Evolutionary conservation across 2,888 invertebrate genomes (phyloP).

Genomic region (Aproaerema taeniolella): DNA sequence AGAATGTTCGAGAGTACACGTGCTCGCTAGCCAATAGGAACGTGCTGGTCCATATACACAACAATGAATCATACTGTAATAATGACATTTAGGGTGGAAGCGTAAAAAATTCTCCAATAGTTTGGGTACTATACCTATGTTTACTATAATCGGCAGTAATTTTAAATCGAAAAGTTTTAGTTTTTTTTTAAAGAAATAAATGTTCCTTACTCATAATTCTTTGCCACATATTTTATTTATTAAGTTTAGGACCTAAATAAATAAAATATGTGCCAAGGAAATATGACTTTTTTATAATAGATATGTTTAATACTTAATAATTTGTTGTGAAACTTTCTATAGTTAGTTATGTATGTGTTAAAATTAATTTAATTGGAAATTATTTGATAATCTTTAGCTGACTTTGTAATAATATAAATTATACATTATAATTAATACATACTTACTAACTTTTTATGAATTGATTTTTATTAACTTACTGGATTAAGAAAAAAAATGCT

Average conservation of each 20-base stretch:
- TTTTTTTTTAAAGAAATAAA: too few relatives aligned
- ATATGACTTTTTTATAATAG: background rate
- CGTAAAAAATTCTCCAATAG: background rate
- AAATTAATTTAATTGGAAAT: too few relatives aligned
- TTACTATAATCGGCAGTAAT: background rate
- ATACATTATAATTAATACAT: too few relatives aligned
- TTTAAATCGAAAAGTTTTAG: background rate
- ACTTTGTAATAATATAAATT: too few relatives aligned
- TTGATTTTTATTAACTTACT: too few relatives aligned
- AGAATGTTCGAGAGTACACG: constrained; percentile 40
- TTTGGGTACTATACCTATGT: background rate
- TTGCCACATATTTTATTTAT: background rate
- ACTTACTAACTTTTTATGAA: too few relatives aligned
- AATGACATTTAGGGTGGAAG: background rate
- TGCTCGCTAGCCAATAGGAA: constrained; percentile 32
- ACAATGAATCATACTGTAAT: background rate
- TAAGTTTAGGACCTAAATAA: background rate
- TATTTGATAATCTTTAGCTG: too few relatives aligned
- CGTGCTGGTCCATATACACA: constrained; percentile 11
- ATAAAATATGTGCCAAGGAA: background rate
- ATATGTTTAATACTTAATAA: too few relatives aligned
- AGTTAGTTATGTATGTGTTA: too few relatives aligned
- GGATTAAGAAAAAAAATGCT: too few relatives aligned
- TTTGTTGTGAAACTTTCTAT: too few relatives aligned
- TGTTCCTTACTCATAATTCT: too few relatives aligned